Base-by-base conservation (phyloP, 2,888 invertebrate genomes). In the Drosophila neonasuta region DNA sequence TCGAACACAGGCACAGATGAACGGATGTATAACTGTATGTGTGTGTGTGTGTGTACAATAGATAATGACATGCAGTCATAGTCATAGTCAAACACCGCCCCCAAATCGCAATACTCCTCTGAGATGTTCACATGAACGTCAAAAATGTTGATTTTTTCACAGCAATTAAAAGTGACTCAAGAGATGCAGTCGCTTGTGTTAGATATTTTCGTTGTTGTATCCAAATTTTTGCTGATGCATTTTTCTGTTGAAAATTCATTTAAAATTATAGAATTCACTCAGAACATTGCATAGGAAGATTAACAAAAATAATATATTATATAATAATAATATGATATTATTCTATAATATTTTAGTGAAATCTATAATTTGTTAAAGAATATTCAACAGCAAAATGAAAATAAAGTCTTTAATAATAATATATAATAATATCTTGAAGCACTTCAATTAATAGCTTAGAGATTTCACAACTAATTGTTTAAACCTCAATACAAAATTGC, bases 91-190 rank as follows among this genome's bases (percentile, higher is more conserved):
- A 13, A 46, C 34, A 39, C 36, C 51, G 59, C 60, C 55, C 59
- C 49, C 45, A 45, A 56, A 32, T 34, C 30, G 44, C 29, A 46
- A 46, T 64, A 56, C 17, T 41, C 39, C 15, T 41, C 39, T 13
- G 13, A 29, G 51, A 6, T 29, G 29, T 51, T 36, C 60, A 32
- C 46, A 29, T 24, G 32, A 17, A 49, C 30, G 34, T 44, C 34
- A 57, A 64, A 57, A 45, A 42, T 54, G 20, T 34, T 24, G 24
- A 24, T 58, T 15, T 56, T 57, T 74, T 74, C 73, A 58, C 58
- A 74, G 56, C 59, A 67, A 56, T 73, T 56, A 32, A 36, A 36
- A 64, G 59, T 73, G 71, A 60, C 58, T 67, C 62, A 68, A 52
- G 46, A 52, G 46, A 58, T 49, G 49, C 39, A 44, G 39, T 48